Evolutionary conservation across 2,113 vertebrate genomes (phyloP), one percentile per base, ranked within the genome.

Genomic region (Dromas ardeola): DNA sequence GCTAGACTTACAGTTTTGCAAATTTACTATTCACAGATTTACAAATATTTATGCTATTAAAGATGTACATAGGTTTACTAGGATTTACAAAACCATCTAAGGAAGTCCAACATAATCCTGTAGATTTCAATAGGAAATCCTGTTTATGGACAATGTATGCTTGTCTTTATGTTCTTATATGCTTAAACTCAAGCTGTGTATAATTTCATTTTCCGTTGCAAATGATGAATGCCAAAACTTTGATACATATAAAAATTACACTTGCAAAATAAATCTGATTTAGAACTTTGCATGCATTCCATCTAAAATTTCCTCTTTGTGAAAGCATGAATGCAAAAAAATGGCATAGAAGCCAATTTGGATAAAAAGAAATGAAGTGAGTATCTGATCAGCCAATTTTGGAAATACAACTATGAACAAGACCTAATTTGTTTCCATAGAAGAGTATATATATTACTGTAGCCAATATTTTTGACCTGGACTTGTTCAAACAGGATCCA

Each of bases 171-270:
- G 27, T 77, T 80, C 71, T 80, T 93, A 40, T 16, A 32, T 1
- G 2, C 38, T 89, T 90, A 90, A 96, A 83, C 10, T 73, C 15
- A 72, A 95, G 11, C 53, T 90, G 42, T 85, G 32, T 42, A 62
- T 90, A 90, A 95, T 95, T 96, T 76, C 7, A 72, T 96, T 95
- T 95, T 89, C 61, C 40, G 40, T 76, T 93, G 32, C 56, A 91
- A 87, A 74, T 30, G 12, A 47, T 36, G 36, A 82, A 81, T 74
- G 36, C 8, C 36, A 85, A 88, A 80, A 77, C 17, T 72, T 85
- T 56, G 40, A 58, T 90, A n/a, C 0, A 0, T 66, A 66, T 62
- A 73, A 85, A 85, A 90, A 38, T 29, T 78, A 40, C 17, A 70
- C 17, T 72, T 66, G 67, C 38, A 86, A 93, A 81, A 90, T 40